Base-by-base conservation (phyloP, 2,113 vertebrate species). In the Blennius ocellaris region DNA sequence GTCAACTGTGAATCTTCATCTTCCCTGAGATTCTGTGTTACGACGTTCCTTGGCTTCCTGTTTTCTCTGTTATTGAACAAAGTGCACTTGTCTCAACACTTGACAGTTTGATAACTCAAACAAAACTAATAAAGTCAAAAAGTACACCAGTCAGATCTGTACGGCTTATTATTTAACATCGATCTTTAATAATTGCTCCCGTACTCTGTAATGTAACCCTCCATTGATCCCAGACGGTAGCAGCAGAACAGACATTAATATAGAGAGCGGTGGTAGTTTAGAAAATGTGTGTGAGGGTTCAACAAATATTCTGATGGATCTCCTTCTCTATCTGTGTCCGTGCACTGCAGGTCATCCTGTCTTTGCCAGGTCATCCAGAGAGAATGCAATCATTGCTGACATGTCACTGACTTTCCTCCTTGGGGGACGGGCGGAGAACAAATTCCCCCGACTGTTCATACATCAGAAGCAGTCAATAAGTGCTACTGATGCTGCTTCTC, bases 391-490 rank as follows among this genome's bases (percentile, higher is more conserved):
- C 72, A 80, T 67, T 50, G 37, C 53, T 40, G 74, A 71, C 39
- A 5, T 66, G 63, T 85, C 70, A 78, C 47, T 47, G 54, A 48
- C 38, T 63, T 66, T 50, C 44, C 49, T 62, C 68, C 71, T 64
- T n/a, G 0, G 36, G 61, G 54, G 52, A 53, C 7, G 1, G 54
- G 51, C 0, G 5, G 14, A 39, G 54, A 73, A 81, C 37, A 67
- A 65, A 84, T 77, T 62, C 67, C 64, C 43, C 0, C 0, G 11
- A 40, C 48, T 51, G 57, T 85, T 80, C 82, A 87, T 80, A 74
- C 54, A 85, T 87, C 76, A 78, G 43, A 59, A 61, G 44, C 15
- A 62, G 69, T 85, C 73, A 80, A 72, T 84, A 78, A 74, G 41
- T 49, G 57, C 55, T 37, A 62, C 55, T 50, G 74, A 62, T 44